Evolutionary conservation across 2,888 invertebrate genomes (phyloP), one percentile per base, ranked within the genome.

Genomic region (Eutolmus rufibarbis): DNA sequence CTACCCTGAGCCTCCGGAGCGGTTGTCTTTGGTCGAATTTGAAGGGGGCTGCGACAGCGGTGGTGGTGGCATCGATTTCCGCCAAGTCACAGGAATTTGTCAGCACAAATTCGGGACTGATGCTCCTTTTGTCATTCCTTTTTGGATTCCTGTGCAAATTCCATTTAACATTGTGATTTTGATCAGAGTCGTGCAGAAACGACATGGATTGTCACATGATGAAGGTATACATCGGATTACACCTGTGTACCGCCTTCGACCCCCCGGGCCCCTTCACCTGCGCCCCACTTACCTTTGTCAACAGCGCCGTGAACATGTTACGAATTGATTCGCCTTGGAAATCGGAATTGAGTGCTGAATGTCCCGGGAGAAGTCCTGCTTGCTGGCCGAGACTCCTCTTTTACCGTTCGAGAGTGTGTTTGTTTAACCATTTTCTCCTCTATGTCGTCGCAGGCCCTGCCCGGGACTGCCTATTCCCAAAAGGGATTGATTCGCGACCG

Each of bases 101-200:
- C 76, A 40, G 40, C 76, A 40, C 37, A 40, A 40, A 76, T 76
- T 76, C 40, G 28, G 76, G 34, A 16, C 76, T 76, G 37, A 76
- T 34, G n/a, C 46, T 19, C 43, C 78, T 78, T 66, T 46, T 78
- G 28, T 78, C 78, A 40, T 19, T 46, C 78, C 46, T 43, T 43
- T 51, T 43, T 43, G 78, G 78, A 78, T 46, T 43, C 78, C 43
- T 28, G 43, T 43, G 40, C 78, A 78, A 37, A 78, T 46, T 78
- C 46, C 78, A 78, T 78, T 78, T 28, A 46, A 78, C 78, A 78
- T 78, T 78, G 43, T 43, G 43, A 78, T 78, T 78, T 78, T 43
- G 78, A 78, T 40, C 46, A 28, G 78, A 19, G 23, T 37, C 28
- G 40, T 43, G 19, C 78, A 78, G 43, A 37, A 43, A 23, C 40